Conservation (phyloP, 1,140 invertebrate species). For the Drusus annulatus region DNA sequence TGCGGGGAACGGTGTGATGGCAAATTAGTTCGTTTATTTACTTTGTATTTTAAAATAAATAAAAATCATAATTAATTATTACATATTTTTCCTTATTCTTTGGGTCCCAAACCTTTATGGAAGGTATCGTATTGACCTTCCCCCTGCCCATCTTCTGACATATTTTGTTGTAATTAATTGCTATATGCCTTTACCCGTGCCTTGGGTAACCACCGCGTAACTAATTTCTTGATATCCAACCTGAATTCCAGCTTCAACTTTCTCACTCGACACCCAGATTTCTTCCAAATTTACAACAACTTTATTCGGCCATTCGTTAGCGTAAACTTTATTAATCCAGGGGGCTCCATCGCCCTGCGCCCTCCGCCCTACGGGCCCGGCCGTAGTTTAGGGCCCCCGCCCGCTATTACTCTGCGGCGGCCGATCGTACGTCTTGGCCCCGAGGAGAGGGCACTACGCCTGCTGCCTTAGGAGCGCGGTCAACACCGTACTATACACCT, state of each 20-base stretch:
- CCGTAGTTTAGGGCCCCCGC: background rate
- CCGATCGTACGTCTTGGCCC: conserved; percentile 11
- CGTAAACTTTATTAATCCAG: conserved; percentile 16
- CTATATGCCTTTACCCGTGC: background rate
- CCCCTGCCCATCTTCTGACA: no score
- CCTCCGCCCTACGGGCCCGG: background rate
- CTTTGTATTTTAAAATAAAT: no score
- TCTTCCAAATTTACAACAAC: background rate
- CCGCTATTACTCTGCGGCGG: conserved; percentile 1
- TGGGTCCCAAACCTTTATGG: no score
- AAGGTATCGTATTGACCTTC: no score
- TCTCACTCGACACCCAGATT: no score
- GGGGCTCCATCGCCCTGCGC: background rate
- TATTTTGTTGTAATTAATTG: no score
- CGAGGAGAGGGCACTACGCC: background rate
- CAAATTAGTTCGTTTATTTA: no score
- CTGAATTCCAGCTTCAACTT: no score
- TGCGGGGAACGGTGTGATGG: no score
- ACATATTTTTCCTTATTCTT: no score
- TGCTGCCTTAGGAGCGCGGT: background rate
- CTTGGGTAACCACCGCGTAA: background rate
- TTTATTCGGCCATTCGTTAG: conserved; percentile 10
- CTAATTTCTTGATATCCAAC: no score
- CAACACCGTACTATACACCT: conserved; percentile 10
- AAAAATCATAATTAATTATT: no score